These are phyloP conservation scores for Momotus momota DNA, from an alignment of 2,797 vertebrate species.

Conservation along the genomic window DNA sequence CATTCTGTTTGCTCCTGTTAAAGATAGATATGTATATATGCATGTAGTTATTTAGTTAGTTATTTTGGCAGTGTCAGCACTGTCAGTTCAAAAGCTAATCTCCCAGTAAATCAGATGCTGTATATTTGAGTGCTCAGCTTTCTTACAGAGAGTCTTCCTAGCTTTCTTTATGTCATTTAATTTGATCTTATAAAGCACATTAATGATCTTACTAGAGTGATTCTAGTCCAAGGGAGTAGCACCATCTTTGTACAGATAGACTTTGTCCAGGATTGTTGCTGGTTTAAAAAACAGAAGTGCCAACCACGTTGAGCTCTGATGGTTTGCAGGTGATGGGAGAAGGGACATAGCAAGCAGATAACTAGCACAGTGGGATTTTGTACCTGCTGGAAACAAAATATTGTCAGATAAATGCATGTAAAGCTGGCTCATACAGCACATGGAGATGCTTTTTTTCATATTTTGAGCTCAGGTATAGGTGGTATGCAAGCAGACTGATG, in stretches of 20 bases:
- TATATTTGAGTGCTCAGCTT: not conserved
- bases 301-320: not conserved
- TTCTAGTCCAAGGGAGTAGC: not conserved
- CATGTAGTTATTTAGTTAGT: no score
- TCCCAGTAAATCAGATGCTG: not conserved
- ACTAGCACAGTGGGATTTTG: not conserved
- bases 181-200: not conserved
- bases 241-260: not conserved
- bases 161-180: not conserved
- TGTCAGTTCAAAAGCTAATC: not conserved
- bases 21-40: not conserved
- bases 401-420: not conserved
- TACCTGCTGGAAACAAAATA: not conserved
- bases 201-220: not conserved
- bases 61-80: not conserved
- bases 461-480: not conserved
- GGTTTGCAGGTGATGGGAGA: not conserved
- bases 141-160: not conserved
- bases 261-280: not conserved
- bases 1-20: not conserved
- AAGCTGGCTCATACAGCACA: not conserved
- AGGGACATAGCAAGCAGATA: not conserved
- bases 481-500: not conserved
- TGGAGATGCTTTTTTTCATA: not conserved
- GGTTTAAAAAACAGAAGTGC: not conserved